Conservation (phyloP, 2,113 vertebrate genomes). For the Oreamnos americanus region DNA sequence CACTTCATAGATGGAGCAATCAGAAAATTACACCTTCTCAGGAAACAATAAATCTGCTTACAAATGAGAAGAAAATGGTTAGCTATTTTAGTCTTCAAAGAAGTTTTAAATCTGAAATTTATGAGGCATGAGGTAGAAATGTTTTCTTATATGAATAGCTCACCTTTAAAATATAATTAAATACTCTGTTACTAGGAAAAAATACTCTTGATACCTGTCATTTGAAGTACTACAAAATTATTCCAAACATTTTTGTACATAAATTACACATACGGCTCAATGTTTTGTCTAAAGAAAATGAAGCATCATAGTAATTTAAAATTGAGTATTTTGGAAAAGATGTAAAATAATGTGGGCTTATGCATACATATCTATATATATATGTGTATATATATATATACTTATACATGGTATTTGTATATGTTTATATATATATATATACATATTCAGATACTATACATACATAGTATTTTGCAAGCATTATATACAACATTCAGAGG, state of each 20-base stretch:
- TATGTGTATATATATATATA: neutral
- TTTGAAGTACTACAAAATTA: neutral
- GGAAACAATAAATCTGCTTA: neutral
- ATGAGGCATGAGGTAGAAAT: neutral
- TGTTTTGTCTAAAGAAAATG: neutral
- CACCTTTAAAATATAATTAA: neutral
- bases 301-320: neutral
- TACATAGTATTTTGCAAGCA: neutral
- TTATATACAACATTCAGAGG: neutral
- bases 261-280: neutral
- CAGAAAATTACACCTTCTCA: neutral
- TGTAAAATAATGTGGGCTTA: neutral
- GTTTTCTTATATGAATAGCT: neutral
- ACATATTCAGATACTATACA: neutral
- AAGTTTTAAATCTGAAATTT: conserved; percentile 2
- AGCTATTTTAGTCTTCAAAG: neutral
- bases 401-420: neutral
- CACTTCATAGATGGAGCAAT: neutral
- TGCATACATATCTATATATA: neutral
- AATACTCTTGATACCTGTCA: neutral
- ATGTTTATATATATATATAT: neutral
- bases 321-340: neutral
- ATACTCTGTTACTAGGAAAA: neutral
- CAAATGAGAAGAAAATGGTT: neutral
- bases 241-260: neutral